Conservation (phyloP, 2,797 vertebrate genomes). For the Argyrosomus regius region DNA sequence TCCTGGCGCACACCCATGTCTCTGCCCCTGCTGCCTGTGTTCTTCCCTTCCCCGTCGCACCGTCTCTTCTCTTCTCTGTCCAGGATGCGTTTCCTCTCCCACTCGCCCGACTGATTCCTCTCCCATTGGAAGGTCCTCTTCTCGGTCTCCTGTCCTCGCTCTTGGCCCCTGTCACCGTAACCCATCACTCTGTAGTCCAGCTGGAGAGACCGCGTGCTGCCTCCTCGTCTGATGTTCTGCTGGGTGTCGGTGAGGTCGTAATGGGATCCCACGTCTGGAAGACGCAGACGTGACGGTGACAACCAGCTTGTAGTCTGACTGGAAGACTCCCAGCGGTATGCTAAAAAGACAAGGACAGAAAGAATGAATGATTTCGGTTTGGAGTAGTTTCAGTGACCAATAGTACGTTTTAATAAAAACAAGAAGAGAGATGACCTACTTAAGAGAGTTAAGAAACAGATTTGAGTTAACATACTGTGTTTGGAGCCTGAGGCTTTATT, state of each 20-base stretch:
- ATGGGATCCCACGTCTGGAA: slow-evolving; percentile 62
- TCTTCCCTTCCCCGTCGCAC: slow-evolving; percentile 36
- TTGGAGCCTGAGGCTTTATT: slow-evolving; percentile 41
- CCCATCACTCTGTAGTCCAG: slow-evolving; percentile 72
- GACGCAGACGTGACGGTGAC: slow-evolving; percentile 75
- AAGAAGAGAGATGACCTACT: slow-evolving; percentile 21
- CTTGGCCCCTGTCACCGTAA: slow-evolving; percentile 38
- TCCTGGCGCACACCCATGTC: slow-evolving; percentile 45
- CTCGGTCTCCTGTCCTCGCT: slow-evolving; percentile 38
- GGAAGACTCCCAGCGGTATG: slow-evolving; percentile 73
- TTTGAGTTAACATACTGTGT: slow-evolving; percentile 42
- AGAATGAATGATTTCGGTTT: slow-evolving; percentile 4
- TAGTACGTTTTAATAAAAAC: slow-evolving; percentile 15
- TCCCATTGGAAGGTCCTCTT: slow-evolving; percentile 79
- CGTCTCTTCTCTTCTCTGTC: slow-evolving; percentile 57
- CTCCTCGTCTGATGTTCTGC: slow-evolving; percentile 74
- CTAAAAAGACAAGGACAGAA: slow-evolving; percentile 49
- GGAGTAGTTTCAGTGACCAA: slow-evolving; percentile 22
- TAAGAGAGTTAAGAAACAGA: slow-evolving; percentile 41
- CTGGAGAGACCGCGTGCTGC: slow-evolving; percentile 81
- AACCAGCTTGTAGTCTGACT: slow-evolving; percentile 74
- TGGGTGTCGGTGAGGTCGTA: slow-evolving; percentile 68
- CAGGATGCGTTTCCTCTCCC: slow-evolving; percentile 63
- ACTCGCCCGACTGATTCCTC: slow-evolving; percentile 79
- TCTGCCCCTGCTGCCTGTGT: slow-evolving; percentile 31